Conservation (phyloP, 2,113 vertebrate genomes). For the Fregata magnificens region DNA sequence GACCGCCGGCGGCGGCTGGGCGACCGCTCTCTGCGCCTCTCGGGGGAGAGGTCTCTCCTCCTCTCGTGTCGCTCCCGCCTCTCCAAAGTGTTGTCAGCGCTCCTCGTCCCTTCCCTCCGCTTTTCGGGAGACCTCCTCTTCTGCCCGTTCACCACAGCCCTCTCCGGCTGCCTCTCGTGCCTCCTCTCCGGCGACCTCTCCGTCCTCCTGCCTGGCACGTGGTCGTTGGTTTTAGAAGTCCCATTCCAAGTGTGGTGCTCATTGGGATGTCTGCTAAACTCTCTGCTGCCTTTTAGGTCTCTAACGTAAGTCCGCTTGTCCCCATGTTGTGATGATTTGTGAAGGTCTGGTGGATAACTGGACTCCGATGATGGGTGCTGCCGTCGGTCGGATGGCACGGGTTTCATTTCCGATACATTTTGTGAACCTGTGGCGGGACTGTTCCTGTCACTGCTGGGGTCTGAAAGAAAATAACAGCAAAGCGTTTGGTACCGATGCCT, state of each 20-base stretch:
- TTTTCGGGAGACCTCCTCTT: conserved; percentile 81
- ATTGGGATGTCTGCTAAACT: conserved; percentile 81
- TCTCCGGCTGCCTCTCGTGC: conserved; percentile 74
- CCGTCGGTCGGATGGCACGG: conserved; percentile 74
- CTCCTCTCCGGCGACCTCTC: conserved; percentile 83
- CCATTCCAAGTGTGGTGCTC: conserved; percentile 90
- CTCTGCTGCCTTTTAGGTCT: conserved; percentile 77
- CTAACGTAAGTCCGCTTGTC: conserved; percentile 81
- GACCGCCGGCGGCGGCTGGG: conserved; percentile 75
- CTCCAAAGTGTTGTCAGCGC: conserved; percentile 87
- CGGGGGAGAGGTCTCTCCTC: conserved; percentile 79
- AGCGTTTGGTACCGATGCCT: conserved; percentile 64
- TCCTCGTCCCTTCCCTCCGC: conserved; percentile 79
- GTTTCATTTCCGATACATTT: conserved; percentile 94
- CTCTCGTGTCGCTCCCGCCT: conserved; percentile 63
- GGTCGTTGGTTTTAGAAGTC: conserved; percentile 81
- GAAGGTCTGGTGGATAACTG: conserved; percentile 88
- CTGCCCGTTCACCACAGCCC: conserved; percentile 75
- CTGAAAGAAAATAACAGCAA: conserved; percentile 85
- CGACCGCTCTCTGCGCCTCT: conserved; percentile 71
- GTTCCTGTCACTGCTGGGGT: conserved; percentile 86
- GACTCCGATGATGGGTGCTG: conserved; percentile 84
- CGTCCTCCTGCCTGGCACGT: conserved; percentile 77
- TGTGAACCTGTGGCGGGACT: conserved; percentile 87
- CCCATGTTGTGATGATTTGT: conserved; percentile 89